phyloP scores from a whole-genome alignment of 1,140 invertebrate genomes.

The Xylocopa sonorina region DNA sequence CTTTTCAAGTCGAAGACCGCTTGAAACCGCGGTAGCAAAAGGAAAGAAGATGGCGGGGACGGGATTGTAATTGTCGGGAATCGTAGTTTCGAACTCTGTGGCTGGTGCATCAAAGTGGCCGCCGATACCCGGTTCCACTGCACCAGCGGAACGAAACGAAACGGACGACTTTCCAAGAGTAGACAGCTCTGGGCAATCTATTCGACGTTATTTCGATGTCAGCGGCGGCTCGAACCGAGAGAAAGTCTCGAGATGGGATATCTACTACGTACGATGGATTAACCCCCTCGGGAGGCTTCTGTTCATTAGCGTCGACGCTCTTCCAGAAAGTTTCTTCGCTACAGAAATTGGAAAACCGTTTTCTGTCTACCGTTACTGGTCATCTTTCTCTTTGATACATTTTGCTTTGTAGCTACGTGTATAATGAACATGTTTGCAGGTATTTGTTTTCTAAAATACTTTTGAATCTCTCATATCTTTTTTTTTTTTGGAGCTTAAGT shows the following conservation, averaged over 20 bases:
- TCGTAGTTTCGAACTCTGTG: constrained; percentile 2
- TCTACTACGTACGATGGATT: constrained; percentile 8
- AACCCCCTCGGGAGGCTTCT: constrained; percentile 14
- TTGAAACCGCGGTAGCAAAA: background rate
- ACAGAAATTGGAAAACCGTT: constrained; percentile 9
- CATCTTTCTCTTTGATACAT: background rate
- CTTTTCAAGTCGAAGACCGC: constrained; percentile 3
- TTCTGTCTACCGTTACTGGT: background rate
- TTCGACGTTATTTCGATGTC: constrained; percentile 35
- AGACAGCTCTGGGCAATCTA: constrained; percentile 23
- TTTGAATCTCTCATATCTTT: background rate
- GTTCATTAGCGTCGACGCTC: constrained; percentile 3
- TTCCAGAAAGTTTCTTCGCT: background rate
- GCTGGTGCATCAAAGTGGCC: constrained; percentile 8
- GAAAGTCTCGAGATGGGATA: constrained; percentile 43
- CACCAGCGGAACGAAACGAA: constrained; percentile 10
- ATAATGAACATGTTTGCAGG: background rate
- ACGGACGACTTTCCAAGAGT: constrained; percentile 51
- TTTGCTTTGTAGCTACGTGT: no score
- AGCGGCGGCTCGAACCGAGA: constrained; percentile 13
- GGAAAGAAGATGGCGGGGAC: background rate
- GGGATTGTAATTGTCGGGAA: constrained; percentile 11
- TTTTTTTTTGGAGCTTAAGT: no score
- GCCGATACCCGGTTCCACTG: background rate
- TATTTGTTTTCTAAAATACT: background rate